Conservation (phyloP, 2,113 vertebrate genomes). For the Macquaria australasica region DNA sequence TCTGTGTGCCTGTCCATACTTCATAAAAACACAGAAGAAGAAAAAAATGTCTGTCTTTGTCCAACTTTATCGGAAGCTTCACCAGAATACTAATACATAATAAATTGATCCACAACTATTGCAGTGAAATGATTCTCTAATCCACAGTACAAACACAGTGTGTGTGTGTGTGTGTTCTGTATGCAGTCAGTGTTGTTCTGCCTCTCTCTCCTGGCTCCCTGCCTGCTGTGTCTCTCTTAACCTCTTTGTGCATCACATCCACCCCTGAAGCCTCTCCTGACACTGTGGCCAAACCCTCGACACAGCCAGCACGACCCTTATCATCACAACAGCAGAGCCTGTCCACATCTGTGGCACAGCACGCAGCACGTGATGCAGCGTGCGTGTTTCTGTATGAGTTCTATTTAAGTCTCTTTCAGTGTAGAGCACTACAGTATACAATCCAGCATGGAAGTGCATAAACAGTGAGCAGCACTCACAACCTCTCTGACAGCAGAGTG, state of each 20-base stretch:
- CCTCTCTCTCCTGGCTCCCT: conserved; percentile 1
- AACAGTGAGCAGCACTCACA: conserved; percentile 19
- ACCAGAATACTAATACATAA: background rate
- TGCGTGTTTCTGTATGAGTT: background rate
- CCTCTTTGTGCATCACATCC: conserved; percentile 27
- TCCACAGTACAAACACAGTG: conserved; percentile 16
- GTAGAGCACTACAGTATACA: background rate
- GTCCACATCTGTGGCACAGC: conserved; percentile 15
- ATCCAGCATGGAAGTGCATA: background rate
- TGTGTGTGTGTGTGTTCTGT: conserved; percentile 6
- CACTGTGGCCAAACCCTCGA: background rate
- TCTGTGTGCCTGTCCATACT: background rate
- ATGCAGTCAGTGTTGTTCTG: background rate
- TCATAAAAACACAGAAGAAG: background rate
- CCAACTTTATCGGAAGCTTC: background rate
- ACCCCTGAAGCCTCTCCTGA: conserved; percentile 28
- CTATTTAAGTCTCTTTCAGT: background rate
- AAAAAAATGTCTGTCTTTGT: background rate
- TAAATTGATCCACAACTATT: background rate
- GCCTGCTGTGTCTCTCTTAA: conserved; percentile 17
- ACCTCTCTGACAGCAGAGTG: conserved; percentile 9
- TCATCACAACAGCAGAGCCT: conserved; percentile 34
- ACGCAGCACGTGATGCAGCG: background rate
- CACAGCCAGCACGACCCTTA: conserved; percentile 17
- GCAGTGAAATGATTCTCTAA: conserved; percentile 1